phyloP scores from a whole-genome alignment of 2,888 invertebrate species.

The Aromia moschata region DNA sequence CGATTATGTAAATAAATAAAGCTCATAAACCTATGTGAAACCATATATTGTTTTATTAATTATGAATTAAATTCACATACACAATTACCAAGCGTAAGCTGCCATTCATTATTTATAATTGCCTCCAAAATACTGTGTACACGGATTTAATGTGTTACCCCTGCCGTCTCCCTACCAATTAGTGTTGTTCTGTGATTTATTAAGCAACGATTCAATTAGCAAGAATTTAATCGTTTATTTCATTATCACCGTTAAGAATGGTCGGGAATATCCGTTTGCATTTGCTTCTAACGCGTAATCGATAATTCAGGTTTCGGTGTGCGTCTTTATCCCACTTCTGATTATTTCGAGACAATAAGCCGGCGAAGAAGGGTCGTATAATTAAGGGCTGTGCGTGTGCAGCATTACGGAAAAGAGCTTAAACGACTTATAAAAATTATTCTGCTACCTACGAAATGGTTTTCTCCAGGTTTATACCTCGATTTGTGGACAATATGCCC shows the following conservation, averaged over 20 bases:
- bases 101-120: too few relatives aligned
- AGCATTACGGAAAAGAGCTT: slow-evolving; percentile 3
- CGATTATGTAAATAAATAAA: too few relatives aligned
- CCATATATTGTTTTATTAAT: too few relatives aligned
- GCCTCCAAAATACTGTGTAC: too few relatives aligned
- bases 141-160: too few relatives aligned
- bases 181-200: slow-evolving; percentile 11
- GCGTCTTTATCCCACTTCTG: slow-evolving; percentile 8
- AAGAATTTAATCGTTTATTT: slow-evolving; percentile 18
- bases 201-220: slow-evolving; percentile 7
- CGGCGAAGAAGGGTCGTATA: slow-evolving; percentile 1
- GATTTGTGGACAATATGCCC: neutral
- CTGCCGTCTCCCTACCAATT: slow-evolving; percentile 12
- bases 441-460: neutral
- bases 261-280: neutral
- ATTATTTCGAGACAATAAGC: slow-evolving; percentile 19
- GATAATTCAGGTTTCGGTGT: slow-evolving; percentile 4
- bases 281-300: slow-evolving; percentile 1
- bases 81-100: too few relatives aligned
- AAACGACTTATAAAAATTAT: slow-evolving; percentile 5
- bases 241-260: slow-evolving; percentile 10
- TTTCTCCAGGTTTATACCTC: neutral
- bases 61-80: too few relatives aligned
- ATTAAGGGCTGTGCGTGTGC: slow-evolving; percentile 10
- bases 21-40: too few relatives aligned